These are phyloP conservation scores for Encarsia formosa DNA, from an alignment of 2,888 invertebrate species.

Conservation along the genomic window DNA sequence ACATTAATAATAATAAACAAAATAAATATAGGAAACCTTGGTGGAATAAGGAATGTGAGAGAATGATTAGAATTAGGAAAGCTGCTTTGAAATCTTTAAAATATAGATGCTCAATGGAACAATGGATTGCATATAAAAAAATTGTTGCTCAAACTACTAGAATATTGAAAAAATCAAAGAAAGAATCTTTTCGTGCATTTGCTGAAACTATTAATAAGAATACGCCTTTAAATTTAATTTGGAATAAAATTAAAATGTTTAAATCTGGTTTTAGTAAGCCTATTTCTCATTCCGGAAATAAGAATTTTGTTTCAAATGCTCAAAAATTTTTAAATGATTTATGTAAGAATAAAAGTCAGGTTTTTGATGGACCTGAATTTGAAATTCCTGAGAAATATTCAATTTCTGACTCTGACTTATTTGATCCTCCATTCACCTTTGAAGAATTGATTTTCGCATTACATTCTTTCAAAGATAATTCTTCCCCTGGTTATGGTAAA, in stretches of 20 bases:
- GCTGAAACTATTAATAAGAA: constrained; percentile 7
- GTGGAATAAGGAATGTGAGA: constrained; percentile 25
- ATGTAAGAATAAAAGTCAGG: background rate
- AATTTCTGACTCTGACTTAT: background rate
- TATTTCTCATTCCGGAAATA: background rate
- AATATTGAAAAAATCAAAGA: constrained; percentile 13
- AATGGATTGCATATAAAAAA: constrained; percentile 16
- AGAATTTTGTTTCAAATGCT: background rate
- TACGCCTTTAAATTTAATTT: constrained; percentile 7
- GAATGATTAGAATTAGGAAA: constrained; percentile 7
- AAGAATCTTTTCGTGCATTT: constrained; percentile 5
- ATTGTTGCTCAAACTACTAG: constrained; percentile 7
- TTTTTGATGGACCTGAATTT: background rate
- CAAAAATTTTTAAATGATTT: background rate
- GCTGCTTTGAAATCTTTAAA: constrained; percentile 15
- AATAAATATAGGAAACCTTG: constrained; percentile 4
- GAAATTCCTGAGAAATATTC: background rate
- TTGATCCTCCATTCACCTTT: background rate
- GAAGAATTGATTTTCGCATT: background rate
- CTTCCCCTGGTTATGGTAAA: background rate
- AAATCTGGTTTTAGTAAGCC: constrained; percentile 5
- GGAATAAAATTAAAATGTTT: constrained; percentile 17
- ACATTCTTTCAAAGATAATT: background rate
- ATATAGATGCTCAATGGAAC: constrained; percentile 5
- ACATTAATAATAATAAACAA: background rate